A percentile compares a stretch with the other conserved stretches of the same genome.
phyloP scores from a whole-genome alignment of 2,888 invertebrate genomes.

The Lampropteryx suffumata region DNA sequence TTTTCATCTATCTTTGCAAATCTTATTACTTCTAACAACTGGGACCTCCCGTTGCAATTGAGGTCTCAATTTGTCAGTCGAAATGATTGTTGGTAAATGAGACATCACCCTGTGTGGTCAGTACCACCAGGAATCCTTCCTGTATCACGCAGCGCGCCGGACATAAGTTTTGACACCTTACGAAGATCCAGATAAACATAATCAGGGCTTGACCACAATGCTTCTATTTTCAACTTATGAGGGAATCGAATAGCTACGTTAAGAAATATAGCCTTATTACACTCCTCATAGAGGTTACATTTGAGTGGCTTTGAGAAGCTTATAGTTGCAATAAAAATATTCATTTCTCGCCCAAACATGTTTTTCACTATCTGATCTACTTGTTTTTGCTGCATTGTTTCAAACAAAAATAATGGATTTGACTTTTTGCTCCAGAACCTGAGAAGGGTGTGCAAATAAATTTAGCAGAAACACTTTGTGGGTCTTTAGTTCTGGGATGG shows the following conservation, averaged over 20 bases:
- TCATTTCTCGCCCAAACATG: slow-evolving; percentile 65
- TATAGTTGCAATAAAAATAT: slow-evolving; percentile 56
- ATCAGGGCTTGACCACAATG: slow-evolving; percentile 74
- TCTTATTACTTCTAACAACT: slow-evolving; percentile 55
- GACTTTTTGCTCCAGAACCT: slow-evolving; percentile 72
- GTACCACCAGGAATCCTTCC: slow-evolving; percentile 71
- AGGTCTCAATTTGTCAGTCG: slow-evolving; percentile 69
- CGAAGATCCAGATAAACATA: slow-evolving; percentile 76
- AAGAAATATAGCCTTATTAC: slow-evolving; percentile 37
- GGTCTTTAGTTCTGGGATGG: slow-evolving; percentile 50
- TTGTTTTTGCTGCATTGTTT: slow-evolving; percentile 74
- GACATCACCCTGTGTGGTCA: slow-evolving; percentile 76
- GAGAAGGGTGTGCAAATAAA: slow-evolving; percentile 70
- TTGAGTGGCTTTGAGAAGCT: neutral
- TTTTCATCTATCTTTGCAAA: slow-evolving; percentile 41
- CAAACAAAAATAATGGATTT: slow-evolving; percentile 56
- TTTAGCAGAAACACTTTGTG: slow-evolving; percentile 59
- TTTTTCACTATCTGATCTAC: slow-evolving; percentile 76
- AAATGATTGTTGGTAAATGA: slow-evolving; percentile 62
- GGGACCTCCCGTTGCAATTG: slow-evolving; percentile 64
- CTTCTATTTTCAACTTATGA: slow-evolving; percentile 37
- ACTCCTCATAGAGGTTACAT: neutral
- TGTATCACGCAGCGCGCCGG: slow-evolving; percentile 75
- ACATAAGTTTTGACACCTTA: slow-evolving; percentile 79
- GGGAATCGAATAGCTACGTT: slow-evolving; percentile 8